phyloP scores from a whole-genome alignment of 2,888 invertebrate species.

The Ophion slaviceki region DNA sequence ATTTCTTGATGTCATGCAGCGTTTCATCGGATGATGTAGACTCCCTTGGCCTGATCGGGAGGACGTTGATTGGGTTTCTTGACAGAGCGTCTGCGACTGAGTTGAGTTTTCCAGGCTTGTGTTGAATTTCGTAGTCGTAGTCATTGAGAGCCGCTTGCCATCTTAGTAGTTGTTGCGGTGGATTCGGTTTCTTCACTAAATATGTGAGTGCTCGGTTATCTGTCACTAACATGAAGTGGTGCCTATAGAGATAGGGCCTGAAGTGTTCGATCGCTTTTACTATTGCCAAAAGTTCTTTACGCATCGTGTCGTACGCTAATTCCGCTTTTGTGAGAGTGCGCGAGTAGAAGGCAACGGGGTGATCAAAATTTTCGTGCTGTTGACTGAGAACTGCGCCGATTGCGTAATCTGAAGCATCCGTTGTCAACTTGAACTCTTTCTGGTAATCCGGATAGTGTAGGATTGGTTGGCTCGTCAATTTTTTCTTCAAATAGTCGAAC shows the following conservation, averaged over 20 bases:
- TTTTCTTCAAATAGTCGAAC: slow-evolving; percentile 59
- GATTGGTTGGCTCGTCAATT: slow-evolving; percentile 48
- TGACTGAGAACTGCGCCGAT: no score
- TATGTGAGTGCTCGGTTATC: slow-evolving; percentile 53
- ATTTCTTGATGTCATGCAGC: not conserved
- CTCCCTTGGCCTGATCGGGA: not conserved
- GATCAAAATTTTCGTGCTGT: no score
- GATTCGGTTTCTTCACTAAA: slow-evolving; percentile 39
- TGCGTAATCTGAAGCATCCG: no score
- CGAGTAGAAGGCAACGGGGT: no score
- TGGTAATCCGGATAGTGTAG: not conserved
- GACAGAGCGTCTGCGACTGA: slow-evolving; percentile 28
- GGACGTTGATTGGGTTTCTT: not conserved
- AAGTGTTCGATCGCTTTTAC: slow-evolving; percentile 52
- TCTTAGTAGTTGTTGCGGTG: slow-evolving; percentile 43
- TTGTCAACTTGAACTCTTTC: no score
- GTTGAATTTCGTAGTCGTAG: slow-evolving; percentile 41
- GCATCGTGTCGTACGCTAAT: slow-evolving; percentile 69
- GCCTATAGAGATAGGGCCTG: slow-evolving; percentile 50
- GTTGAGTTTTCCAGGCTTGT: slow-evolving; percentile 48
- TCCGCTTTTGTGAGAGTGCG: no score
- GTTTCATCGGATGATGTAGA: not conserved
- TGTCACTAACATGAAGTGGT: slow-evolving; percentile 43
- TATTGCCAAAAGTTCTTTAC: slow-evolving; percentile 74
- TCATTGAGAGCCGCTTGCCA: slow-evolving; percentile 46